phyloP scores from a whole-genome alignment of 2,888 invertebrate species.

The Bellardia bayeri region DNA sequence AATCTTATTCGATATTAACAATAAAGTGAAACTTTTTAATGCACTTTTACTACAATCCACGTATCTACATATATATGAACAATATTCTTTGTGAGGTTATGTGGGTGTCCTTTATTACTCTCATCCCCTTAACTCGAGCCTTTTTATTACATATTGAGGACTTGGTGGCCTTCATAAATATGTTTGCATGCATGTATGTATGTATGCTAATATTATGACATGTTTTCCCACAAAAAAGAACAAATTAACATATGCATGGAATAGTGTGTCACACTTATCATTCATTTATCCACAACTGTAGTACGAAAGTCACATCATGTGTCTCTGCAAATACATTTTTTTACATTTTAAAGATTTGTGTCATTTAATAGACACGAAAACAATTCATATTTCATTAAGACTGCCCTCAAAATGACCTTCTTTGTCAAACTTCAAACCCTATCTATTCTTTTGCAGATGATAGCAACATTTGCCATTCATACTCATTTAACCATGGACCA shows the following conservation, averaged over 20 bases:
- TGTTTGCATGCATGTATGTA: neutral
- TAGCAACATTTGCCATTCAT: no score
- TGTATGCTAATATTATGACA: neutral
- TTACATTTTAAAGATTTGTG: no score
- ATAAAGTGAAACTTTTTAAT: no score
- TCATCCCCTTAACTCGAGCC: neutral
- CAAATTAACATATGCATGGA: neutral
- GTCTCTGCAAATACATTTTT: neutral
- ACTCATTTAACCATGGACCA: no score
- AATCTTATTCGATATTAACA: no score
- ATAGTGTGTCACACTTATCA: neutral
- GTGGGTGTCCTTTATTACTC: neutral
- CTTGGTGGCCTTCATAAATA: neutral
- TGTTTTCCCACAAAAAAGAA: neutral
- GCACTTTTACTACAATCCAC: no score
- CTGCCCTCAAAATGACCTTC: no score
- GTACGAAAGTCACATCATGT: neutral
- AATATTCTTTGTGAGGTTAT: neutral
- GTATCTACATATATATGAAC: no score
- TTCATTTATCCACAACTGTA: neutral
- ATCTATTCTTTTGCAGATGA: no score
- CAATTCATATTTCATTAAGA: no score
- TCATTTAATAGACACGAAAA: no score
- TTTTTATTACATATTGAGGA: neutral
- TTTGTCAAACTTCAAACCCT: no score